A percentile compares a stretch with the other conserved stretches of the same genome.
These are phyloP conservation scores for Ageneiosus marmoratus DNA, from an alignment of 2,113 vertebrate genomes.

Conservation along the genomic window DNA sequence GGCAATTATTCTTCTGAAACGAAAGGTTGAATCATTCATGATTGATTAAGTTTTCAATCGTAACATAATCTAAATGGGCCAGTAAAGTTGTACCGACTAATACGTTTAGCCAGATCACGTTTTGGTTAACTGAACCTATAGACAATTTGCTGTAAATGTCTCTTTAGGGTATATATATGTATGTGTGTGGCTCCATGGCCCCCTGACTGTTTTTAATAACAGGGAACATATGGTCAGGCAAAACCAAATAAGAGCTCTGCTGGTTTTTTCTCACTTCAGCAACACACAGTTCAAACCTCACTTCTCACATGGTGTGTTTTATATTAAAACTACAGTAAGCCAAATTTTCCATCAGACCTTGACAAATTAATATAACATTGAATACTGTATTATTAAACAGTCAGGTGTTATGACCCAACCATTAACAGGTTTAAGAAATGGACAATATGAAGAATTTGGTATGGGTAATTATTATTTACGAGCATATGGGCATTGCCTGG, in stretches of 20 bases:
- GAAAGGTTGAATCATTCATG: neutral
- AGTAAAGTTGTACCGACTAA: neutral
- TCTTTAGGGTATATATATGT: neutral
- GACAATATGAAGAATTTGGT: neutral
- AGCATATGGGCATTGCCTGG: neutral
- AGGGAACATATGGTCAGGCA: constrained; percentile 55
- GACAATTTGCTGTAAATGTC: neutral
- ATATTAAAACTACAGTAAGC: constrained; percentile 60
- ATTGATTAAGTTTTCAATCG: neutral
- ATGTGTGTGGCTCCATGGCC: neutral
- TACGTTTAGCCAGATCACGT: neutral
- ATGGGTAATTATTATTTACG: neutral
- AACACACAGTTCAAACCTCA: constrained; percentile 34
- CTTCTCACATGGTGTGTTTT: constrained; percentile 62
- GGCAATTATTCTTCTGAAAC: neutral
- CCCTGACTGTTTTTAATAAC: constrained; percentile 8
- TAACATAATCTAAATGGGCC: neutral
- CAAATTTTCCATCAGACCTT: constrained; percentile 47
- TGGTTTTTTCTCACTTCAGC: constrained; percentile 57
- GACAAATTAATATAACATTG: neutral
- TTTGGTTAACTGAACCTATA: neutral
- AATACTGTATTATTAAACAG: neutral
- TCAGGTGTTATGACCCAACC: no score
- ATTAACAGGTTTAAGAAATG: neutral
- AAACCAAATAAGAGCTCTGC: constrained; percentile 47